phyloP scores from a whole-genome alignment of 2,888 invertebrate genomes.

The Eristalinus aeneus region DNA sequence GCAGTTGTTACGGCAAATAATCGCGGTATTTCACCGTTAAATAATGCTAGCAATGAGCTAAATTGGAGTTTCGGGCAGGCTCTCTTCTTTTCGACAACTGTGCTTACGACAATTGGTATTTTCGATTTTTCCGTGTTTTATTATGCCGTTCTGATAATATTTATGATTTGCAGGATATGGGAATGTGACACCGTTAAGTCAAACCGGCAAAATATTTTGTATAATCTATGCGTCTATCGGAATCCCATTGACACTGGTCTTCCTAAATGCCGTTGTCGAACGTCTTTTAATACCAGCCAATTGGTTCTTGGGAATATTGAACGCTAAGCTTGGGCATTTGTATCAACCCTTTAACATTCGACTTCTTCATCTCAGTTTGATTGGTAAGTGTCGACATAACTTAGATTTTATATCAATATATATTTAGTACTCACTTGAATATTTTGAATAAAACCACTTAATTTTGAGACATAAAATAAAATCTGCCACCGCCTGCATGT shows the following conservation, averaged over 20 bases:
- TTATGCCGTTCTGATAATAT: not conserved
- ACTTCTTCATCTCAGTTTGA: constrained; percentile 87
- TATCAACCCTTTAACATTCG: constrained; percentile 89
- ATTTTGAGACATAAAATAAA: too few relatives aligned
- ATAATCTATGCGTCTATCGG: constrained; percentile 92
- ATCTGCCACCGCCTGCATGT: too few relatives aligned
- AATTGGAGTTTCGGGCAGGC: constrained; percentile 96
- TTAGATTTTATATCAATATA: constrained; percentile 72
- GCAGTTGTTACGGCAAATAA: constrained; percentile 88
- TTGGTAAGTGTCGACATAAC: too few relatives aligned
- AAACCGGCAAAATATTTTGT: constrained; percentile 93
- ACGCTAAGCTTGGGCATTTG: constrained; percentile 86
- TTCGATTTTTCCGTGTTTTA: not conserved
- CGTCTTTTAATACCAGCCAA: constrained; percentile 89
- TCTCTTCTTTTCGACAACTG: constrained; percentile 92
- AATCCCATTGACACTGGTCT: constrained; percentile 92
- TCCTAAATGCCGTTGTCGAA: constrained; percentile 91
- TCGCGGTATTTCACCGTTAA: constrained; percentile 88
- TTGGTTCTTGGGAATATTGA: constrained; percentile 84
- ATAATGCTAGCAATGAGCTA: constrained; percentile 89
- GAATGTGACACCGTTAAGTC: constrained; percentile 92
- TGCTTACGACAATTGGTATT: constrained; percentile 93
- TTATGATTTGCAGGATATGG: constrained; percentile 87
- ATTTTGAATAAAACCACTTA: too few relatives aligned
- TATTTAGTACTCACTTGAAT: too few relatives aligned